These are phyloP conservation scores for Echinometra lucunter DNA, from an alignment of 53 echinoderm and acorn worm species.

Conservation along the genomic window DNA sequence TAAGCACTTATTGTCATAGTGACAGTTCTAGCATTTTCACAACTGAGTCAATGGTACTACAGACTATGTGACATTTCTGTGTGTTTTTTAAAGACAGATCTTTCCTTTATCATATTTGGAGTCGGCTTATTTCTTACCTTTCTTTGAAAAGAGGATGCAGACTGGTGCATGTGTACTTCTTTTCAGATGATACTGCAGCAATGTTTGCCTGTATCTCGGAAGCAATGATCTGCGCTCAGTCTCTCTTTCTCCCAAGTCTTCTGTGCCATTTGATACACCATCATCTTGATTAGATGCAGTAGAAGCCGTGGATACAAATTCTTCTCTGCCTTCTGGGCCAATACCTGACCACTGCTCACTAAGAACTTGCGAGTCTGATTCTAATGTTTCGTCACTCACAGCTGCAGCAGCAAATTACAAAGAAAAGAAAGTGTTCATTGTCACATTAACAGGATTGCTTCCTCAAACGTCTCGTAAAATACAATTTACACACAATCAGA, in stretches of 20 bases:
- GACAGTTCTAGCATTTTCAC: neutral
- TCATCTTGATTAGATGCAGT: neutral
- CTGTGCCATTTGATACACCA: constrained; percentile 8
- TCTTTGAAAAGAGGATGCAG: constrained; percentile 74
- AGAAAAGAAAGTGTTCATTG: neutral
- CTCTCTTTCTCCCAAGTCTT: neutral
- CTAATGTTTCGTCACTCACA: neutral
- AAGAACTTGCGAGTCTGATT: neutral
- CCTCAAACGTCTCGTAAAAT: too few species aligned
- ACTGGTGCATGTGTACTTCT: constrained; percentile 74
- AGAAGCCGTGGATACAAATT: neutral
- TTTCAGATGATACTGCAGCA: constrained; percentile 69
- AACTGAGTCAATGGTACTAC: neutral
- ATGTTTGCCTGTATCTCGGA: constrained; percentile 29
- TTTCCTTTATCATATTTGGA: neutral
- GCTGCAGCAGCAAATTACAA: neutral
- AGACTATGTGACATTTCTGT: neutral
- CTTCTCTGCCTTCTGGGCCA: neutral
- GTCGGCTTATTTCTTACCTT: neutral
- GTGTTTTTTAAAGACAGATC: neutral
- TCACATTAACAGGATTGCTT: too few species aligned
- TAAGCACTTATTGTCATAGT: too few species aligned
- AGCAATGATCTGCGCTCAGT: constrained; percentile 10
- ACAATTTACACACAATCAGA: too few species aligned
- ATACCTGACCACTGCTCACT: neutral